Base-by-base conservation (phyloP, 2,888 invertebrate genomes). In the Hedya salicella region DNA sequence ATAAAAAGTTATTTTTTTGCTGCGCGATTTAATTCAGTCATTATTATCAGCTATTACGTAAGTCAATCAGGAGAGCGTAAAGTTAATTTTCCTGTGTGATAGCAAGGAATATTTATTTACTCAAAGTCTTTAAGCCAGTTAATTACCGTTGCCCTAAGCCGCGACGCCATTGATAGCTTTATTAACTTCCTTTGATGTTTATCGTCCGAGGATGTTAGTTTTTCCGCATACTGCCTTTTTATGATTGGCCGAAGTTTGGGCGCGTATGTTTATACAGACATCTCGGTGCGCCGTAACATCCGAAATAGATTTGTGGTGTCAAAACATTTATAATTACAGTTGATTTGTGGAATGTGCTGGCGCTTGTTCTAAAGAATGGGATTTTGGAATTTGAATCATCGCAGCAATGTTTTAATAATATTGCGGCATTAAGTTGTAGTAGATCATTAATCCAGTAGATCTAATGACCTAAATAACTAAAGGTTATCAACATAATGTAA, bases 161-260 rank as follows among this genome's bases (percentile, higher is more conserved):
- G 78, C 80, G 78, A 76, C 82, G 80, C 79, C 85, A 90, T 86
- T 89, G 91, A 90, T 90, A 84, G 84, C 83, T 87, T 85, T 88
- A 89, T 89, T 85, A 88, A 83, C 85, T 78, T 70, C 78, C 88
- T 91, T 92, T 92, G 91, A 92, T 80, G 80, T 91, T 89, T 87
- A 90, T 82, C 78, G 81, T 73, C 76, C 79, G 80, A 91, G 91
- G 91, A 91, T 92, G 92, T 92, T 92, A 91, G 91, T 92, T 91
- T 91, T 91, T 91, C 91, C 91, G 89, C 90, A 89, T 86, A 89
- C 85, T 89, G 89, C 86, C 88, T 91, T 91, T 91, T 92, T 91
- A 91, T 91, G 87, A 90, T 91, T 91, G 91, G 86, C 86, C 83
- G 88, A 91, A 90, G 90, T 90, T 91, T 88, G 91, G 91, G 88